Evolutionary conservation across 2,113 vertebrate genomes (phyloP), one percentile per base, ranked within the genome.

Genomic region (Edolisoma coerulescens): DNA sequence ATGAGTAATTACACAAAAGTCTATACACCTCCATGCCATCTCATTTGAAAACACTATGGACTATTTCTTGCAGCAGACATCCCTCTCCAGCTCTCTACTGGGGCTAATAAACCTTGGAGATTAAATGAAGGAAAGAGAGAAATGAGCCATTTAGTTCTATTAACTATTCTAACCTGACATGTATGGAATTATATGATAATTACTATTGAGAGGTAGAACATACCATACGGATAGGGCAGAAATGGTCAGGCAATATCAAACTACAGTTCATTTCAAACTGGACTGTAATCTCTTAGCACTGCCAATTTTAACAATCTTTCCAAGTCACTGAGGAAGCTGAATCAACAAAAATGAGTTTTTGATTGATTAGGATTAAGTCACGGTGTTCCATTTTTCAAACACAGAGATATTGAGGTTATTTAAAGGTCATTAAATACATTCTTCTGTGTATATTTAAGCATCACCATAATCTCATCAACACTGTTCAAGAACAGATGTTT

Each of bases 281-380:
- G 67, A 88, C 69, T 82, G 57, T 44, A 92, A 93, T 93, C 52
- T 92, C 63, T 90, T 73, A 93, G 24, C n/a, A 54, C 60, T 94
- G 70, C 45, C 88, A 64, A 28, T 93, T 96, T 96, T 73, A 93
- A 84, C 59, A 97, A 76, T 47, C 53, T 94, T 95, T 81, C 80
- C 74, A 94, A 93, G 79, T 90, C 70, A 81, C 81, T 45, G 68
- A 91, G 77, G 82, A 96, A 94, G 86, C 87, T 96, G 96, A 97
- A 94, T 93, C 90, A 92, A 96, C 89, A 94, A 92, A 97, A 97
- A 95, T 92, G 52, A 94, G 50, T 63, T 97, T 97, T 91, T 96
- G 95, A 96, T 97, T 97, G 95, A 97, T 97, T 97, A 96, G 27
- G 61, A 94, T 49, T 90, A 95, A 75, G 63, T 69, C 54, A 69